Evolutionary conservation across 2,888 invertebrate genomes (phyloP), one percentile per base, ranked within the genome.

Genomic region (Cinara cedri): DNA sequence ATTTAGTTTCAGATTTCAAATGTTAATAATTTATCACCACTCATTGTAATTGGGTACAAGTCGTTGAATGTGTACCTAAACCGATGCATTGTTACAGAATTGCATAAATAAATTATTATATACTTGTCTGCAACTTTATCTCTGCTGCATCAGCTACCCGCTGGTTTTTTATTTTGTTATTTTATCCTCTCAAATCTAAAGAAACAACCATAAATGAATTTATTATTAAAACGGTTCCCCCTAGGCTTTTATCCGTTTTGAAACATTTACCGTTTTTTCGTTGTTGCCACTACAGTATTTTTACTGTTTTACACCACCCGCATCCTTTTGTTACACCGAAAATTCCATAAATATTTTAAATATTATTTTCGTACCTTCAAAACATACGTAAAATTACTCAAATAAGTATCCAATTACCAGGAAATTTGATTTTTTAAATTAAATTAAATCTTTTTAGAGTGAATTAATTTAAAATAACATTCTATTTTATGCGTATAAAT

Each of bases 71-170:
- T 3, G 34, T 34, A 34, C 6, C 34, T 34, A 72, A 14, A 3
- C 3, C 9, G n/a, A 49, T 10, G 14, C 19, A 2, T 62, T 72
- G 19, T 62, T 14, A 24, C 0, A 9, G 26, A 60, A 19, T 49
- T 14, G 1, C 26, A 14, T 49, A 57, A 57, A 72, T 60, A 72
- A 72, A 72, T 72, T 60, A 44, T 6, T 16, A 62, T 26, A 4
- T n/a, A 63, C 14, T 60, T 72, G 44, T 60, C 3, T n/a, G n/a
- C n/a, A 72, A 62, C n/a, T 60, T 72, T 72, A 72, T 72, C 13
- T 49, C 34, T 34, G 6, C 55, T 66, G 24, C n/a, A 13, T 34
- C 6, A 6, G 34, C 4, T 46, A 49, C 26, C 49, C n/a, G 46
- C 14, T 19, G 13, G 26, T n/a, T 26, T 24, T 21, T 44, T 44